These are phyloP conservation scores for Eclectus roratus DNA, from an alignment of 2,113 vertebrate species.

Conservation along the genomic window DNA sequence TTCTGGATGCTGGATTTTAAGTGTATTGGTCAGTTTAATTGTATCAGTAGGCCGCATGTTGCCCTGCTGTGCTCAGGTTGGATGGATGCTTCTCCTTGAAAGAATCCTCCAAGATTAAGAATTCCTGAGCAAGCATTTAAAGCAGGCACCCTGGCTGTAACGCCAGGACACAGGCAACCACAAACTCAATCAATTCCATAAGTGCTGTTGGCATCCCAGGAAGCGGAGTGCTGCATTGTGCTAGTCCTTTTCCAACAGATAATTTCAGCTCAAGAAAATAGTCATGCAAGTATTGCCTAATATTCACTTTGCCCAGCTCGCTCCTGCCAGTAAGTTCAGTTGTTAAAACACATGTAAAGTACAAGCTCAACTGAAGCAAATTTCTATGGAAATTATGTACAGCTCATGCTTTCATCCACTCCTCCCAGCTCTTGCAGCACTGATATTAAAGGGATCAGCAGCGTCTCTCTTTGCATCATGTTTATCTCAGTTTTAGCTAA, in stretches of 20 bases:
- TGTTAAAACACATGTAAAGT: conserved; percentile 54
- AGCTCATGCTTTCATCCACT: conserved; percentile 20
- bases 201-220: conserved; percentile 10
- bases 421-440: neutral
- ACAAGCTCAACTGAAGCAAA: conserved; percentile 35
- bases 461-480: neutral
- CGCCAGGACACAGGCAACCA: neutral
- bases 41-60: conserved; percentile 8
- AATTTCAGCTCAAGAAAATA: neutral
- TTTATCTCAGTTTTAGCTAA: conserved; percentile 44
- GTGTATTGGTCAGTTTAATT: conserved; percentile 34
- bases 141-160: conserved; percentile 1
- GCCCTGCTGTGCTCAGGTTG: neutral
- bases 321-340: conserved; percentile 36
- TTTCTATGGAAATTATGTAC: conserved; percentile 44
- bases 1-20: conserved; percentile 1
- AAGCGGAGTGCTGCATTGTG: neutral
- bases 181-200: conserved; percentile 28
- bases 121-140: conserved; percentile 52
- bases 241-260: conserved; percentile 8
- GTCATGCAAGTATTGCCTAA: conserved; percentile 43
- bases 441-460: conserved; percentile 12
- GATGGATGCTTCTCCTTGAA: conserved; percentile 41
- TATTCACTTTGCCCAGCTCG: conserved; percentile 32
- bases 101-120: conserved; percentile 43